These are phyloP conservation scores for Hippotragus niger DNA, from an alignment of 2,113 vertebrate genomes.

Conservation along the genomic window DNA sequence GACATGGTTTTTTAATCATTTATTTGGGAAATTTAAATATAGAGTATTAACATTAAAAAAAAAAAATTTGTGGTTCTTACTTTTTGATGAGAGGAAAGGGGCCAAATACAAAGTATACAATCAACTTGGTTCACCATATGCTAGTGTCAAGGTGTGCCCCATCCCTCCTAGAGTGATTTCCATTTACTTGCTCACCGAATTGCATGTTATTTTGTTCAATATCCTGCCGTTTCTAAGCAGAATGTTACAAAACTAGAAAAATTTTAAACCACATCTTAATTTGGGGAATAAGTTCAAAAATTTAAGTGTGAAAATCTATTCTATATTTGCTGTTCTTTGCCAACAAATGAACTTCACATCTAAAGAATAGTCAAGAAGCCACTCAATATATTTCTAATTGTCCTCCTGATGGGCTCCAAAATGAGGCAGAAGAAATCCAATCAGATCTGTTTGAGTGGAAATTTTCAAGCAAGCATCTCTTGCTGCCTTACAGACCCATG, in stretches of 20 bases:
- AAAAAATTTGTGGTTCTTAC: background rate
- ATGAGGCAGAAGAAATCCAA: background rate
- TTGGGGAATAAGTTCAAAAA: background rate
- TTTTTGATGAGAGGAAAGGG: background rate
- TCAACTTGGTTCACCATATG: background rate
- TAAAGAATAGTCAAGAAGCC: background rate
- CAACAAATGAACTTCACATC: constrained; percentile 22
- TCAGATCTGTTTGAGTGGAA: background rate
- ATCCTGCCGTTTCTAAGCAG: background rate
- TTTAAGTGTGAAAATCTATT: background rate
- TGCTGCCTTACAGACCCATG: background rate
- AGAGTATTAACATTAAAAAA: background rate
- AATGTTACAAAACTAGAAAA: constrained; percentile 20
- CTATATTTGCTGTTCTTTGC: background rate
- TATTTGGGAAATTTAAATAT: constrained; percentile 6
- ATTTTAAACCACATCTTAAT: background rate
- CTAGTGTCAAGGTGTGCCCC: background rate
- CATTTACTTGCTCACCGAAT: background rate
- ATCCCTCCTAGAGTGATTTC: background rate
- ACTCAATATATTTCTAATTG: background rate
- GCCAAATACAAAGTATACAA: background rate
- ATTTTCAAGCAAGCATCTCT: background rate
- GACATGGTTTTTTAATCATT: background rate
- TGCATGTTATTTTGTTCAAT: constrained; percentile 9
- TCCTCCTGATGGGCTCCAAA: background rate